Conservation (phyloP, 1,140 invertebrate species). For the Campoletis sonorensis region DNA sequence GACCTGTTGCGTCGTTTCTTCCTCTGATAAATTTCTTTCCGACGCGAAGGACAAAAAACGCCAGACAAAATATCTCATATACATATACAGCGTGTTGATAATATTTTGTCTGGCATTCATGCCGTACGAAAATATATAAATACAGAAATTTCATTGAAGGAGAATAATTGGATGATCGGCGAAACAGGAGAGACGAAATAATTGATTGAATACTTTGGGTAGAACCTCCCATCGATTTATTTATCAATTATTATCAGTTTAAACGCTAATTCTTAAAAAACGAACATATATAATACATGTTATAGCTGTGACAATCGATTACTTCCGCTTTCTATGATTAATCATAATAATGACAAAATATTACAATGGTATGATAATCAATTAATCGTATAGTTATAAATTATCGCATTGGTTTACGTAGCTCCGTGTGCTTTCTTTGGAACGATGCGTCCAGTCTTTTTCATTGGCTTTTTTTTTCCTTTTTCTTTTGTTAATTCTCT, state of each 20-base stretch:
- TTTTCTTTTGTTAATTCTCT: background rate
- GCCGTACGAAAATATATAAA: no score
- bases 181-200: background rate
- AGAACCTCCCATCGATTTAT: constrained; percentile 65
- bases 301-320: constrained; percentile 63
- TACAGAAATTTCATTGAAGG: no score
- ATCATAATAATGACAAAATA: constrained; percentile 54
- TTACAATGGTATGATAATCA: constrained; percentile 23
- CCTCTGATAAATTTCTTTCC: constrained; percentile 46
- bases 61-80: background rate
- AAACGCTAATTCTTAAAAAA: constrained; percentile 70
- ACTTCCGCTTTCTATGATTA: background rate
- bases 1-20: constrained; percentile 46
- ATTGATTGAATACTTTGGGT: background rate
- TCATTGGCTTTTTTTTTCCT: background rate
- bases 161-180: no score
- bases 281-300: constrained; percentile 73
- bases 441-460: background rate
- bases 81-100: background rate
- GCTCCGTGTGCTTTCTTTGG: background rate
- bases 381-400: background rate
- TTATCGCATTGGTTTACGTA: constrained; percentile 2
- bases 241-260: constrained; percentile 64
- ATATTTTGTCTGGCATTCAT: no score
- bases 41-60: constrained; percentile 27